Evolutionary conservation across 2,113 vertebrate species (phyloP).

Genomic region (Phalacrocorax pelagicus): DNA sequence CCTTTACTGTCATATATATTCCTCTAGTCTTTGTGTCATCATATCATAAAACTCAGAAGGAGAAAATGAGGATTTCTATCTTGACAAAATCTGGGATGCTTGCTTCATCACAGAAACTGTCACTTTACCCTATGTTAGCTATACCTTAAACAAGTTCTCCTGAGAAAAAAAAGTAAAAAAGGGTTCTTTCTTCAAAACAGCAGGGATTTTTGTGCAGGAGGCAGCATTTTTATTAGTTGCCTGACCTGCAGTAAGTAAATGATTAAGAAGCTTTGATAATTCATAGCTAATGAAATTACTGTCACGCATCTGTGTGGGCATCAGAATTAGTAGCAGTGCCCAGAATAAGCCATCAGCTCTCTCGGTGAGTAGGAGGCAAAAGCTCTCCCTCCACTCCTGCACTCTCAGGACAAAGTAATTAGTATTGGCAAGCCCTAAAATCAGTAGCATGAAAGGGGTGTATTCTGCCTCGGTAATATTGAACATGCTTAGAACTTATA

Average conservation of each 20-base stretch:
- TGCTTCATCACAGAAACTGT: background rate
- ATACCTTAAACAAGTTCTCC: background rate
- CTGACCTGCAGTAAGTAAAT: background rate
- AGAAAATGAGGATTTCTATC: background rate
- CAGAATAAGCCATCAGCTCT: background rate
- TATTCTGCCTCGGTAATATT: background rate
- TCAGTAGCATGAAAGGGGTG: background rate
- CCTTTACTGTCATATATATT: background rate
- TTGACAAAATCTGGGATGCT: background rate
- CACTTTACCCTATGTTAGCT: background rate
- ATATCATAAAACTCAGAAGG: background rate
- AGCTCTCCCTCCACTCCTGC: background rate
- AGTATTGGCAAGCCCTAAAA: background rate
- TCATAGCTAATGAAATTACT: background rate
- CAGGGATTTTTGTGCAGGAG: background rate
- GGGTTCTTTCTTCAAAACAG: background rate
- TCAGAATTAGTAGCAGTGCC: background rate
- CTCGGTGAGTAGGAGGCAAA: background rate
- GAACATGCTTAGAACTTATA: background rate
- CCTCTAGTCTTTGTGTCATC: background rate
- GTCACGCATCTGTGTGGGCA: background rate
- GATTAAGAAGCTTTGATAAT: background rate
- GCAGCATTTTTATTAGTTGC: background rate
- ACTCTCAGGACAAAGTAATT: background rate
- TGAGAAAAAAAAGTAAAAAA: background rate